Evolutionary conservation across 1,140 invertebrate species (phyloP), one percentile per base, ranked within the genome.

Genomic region (Drosophila mauritiana): DNA sequence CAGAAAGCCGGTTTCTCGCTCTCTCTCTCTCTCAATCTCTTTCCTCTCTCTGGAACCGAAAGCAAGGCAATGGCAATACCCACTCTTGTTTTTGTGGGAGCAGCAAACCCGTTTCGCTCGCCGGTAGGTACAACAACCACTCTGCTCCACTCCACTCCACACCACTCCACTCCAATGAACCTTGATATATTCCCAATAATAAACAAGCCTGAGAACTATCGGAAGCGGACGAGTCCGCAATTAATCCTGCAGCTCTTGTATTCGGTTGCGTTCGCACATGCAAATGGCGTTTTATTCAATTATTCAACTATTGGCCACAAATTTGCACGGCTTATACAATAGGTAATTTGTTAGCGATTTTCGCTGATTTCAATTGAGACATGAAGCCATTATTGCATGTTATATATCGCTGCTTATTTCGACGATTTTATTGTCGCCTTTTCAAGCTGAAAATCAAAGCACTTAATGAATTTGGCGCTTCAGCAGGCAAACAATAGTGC

Each of bases 1-100:
- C 62, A 73, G 78, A 80, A 88, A 88, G 83, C 83, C 83, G 83
- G 83, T 88, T 88, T 84, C 61, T 40, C 42, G 13, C 59, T 25
- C 25, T 17, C 43, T 11, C 46, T 40, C 22, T 12, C 6, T 8
- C 12, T 52, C 25, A n/a, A 2, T 34, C 34, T 39, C 13, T 39
- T 39, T 39, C 13, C 25, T 10, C 36, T 13, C 22, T 61, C 15
- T 11, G 4, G 13, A 37, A 17, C 27, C 37, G 27, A 59, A 3
- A 45, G n/a, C 40, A n/a, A 39, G 11, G 37, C 37, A 39, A 2
- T 31, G 15, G 40, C 53, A 61, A 61, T 57, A 39, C 59, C 54
- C 59, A 62, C 54, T 51, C 58, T 48, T 20, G 8, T 36, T n/a
- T 64, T 31, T 37, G 58, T 68, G 64, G 64, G 59, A 68, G 59